These are phyloP conservation scores for Phymanthus crucifer DNA, from an alignment of 92 coral and sea anemone genomes.

Conservation along the genomic window DNA sequence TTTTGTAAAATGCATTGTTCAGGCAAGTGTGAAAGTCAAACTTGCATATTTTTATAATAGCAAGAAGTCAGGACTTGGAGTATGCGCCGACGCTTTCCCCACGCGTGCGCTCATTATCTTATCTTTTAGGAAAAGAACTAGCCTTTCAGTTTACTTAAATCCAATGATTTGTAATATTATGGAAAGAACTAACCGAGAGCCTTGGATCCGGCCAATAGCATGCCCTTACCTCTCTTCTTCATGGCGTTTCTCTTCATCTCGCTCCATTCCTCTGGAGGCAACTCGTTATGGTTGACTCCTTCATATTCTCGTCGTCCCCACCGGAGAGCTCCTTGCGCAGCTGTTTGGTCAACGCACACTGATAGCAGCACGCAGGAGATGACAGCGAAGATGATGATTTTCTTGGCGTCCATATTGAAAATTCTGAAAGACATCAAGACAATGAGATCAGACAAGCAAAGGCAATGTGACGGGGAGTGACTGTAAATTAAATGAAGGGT, in stretches of 20 bases:
- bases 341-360: constrained; percentile 17
- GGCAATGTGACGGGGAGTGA: neutral
- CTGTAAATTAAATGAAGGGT: too few species aligned
- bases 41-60: too few species aligned
- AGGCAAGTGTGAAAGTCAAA: too few species aligned
- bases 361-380: constrained; percentile 18
- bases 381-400: constrained; percentile 6
- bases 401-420: constrained; percentile 20
- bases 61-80: too few species aligned
- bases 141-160: too few species aligned
- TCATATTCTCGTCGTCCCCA: constrained; percentile 14
- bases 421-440: neutral
- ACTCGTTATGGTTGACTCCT: neutral
- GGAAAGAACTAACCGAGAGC: too few species aligned
- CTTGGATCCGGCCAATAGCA: too few species aligned
- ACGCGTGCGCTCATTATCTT: too few species aligned
- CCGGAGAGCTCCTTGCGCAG: constrained; percentile 22
- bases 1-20: too few species aligned
- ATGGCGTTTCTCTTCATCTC: neutral
- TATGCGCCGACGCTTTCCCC: too few species aligned
- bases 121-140: too few species aligned
- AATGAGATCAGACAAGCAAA: neutral
- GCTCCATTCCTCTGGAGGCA: neutral
- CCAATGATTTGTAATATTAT: too few species aligned
- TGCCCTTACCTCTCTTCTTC: constrained; percentile 21